Evolutionary conservation across 2,888 invertebrate genomes (phyloP), one percentile per base, ranked within the genome.

Genomic region (Standfussiana lucernea): DNA sequence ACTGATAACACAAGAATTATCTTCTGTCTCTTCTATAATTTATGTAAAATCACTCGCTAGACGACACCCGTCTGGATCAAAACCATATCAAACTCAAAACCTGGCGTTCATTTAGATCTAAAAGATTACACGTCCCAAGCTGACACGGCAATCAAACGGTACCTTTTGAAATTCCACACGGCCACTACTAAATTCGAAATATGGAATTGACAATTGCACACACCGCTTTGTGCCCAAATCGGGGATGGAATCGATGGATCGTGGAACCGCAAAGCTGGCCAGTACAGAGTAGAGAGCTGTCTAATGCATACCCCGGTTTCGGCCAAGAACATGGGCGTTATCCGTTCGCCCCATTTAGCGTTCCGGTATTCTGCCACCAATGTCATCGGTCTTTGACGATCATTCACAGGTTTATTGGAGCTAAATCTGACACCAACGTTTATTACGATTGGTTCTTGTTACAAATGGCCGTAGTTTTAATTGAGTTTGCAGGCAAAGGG

Each of bases 391-490:
- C 89, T 90, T 89, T 86, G 88, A 89, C 86, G 82, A 88, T 86
- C 77, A 84, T 86, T 86, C 83, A 77, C 73, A 71, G 79, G 85
- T 86, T 86, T 87, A 87, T 90, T 86, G 86, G 78, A 84, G 69
- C 76, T 77, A 84, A 82, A 83, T 84, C 74, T 86, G 86, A 82
- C 82, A 82, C 81, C 72, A 74, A 76, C 83, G 82, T 86, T 90
- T 85, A 88, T 89, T 85, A 87, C 86, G 85, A 89, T 90, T 88
- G 88, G 89, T 89, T 88, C 90, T 88, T 80, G 87, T 89, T 90
- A 90, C 90, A 92, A 93, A 94, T 93, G 90, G 87, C 84, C 76
- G 77, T 93, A 94, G 95, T 94, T 95, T 93, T 92, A 94, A 95
- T 95, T 93, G 94, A 94, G 93, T 94, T 93, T 79, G 83, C 73